Evolutionary conservation across 1,140 invertebrate genomes (phyloP).

Genomic region (Calliphora vicina): DNA sequence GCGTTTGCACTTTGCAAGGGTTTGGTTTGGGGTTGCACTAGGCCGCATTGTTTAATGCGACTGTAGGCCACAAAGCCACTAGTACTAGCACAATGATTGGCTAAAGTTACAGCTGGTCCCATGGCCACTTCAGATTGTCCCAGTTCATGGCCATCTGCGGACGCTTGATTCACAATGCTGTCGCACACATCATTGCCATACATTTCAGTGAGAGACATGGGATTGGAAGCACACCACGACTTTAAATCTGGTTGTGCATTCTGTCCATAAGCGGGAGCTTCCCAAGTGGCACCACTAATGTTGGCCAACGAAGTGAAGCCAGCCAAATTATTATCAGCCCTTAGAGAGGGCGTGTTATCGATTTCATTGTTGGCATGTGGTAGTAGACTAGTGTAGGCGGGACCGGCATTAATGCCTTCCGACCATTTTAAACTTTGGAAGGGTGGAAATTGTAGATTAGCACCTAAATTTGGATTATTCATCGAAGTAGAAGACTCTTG

Average conservation of each 20-base stretch:
- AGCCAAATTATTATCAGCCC: background rate
- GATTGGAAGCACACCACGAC: constrained; percentile 33
- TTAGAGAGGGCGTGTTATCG: background rate
- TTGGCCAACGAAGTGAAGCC: background rate
- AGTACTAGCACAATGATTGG: constrained; percentile 30
- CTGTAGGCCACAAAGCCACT: constrained; percentile 39
- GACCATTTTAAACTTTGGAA: constrained; percentile 39
- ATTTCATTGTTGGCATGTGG: background rate
- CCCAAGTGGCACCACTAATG: constrained; percentile 35
- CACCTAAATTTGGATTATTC: background rate
- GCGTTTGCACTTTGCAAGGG: constrained; percentile 11
- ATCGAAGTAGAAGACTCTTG: background rate
- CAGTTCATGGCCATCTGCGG: background rate
- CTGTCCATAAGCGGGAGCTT: constrained; percentile 9
- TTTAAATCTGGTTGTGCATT: constrained; percentile 32
- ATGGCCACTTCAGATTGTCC: background rate
- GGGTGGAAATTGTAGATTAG: constrained; percentile 27
- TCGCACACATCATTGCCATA: constrained; percentile 24
- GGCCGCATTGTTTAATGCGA: constrained; percentile 34
- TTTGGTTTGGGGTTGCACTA: constrained; percentile 14
- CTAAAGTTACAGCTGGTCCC: constrained; percentile 23
- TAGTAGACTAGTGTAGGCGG: constrained; percentile 11
- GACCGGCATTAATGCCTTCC: constrained; percentile 41
- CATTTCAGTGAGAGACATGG: constrained; percentile 32
- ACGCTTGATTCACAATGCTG: background rate